Base-by-base conservation (phyloP, 1,140 invertebrate species). In the Euura saliciscinereae region DNA sequence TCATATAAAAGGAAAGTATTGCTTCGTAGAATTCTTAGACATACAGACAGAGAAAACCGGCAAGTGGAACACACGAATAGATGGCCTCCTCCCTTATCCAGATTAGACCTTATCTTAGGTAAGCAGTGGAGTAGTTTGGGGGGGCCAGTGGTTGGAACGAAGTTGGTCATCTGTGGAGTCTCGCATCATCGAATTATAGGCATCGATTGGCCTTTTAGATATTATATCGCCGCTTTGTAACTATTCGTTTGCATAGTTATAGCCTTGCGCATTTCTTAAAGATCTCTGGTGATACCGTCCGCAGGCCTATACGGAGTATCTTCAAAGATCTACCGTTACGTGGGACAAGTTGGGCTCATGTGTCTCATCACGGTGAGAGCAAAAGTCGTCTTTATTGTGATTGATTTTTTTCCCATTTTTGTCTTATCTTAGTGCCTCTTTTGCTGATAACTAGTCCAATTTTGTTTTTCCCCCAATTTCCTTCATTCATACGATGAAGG, bases 91-190 rank as follows among this genome's bases (percentile, higher is more conserved):
- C 51, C 51, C 51, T 59, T 59, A 59, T 59, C 51, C 51, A 59
- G 51, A 59, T 59, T 59, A 59, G 51, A n/a, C 51, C 51, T 59
- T 59, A 59, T 59, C 51, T 59, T 59, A n/a, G 51, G 51, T 59
- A 59, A 59, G 13, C 51, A 59, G 51, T n/a, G 51, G 51, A 59
- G 51, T n/a, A 59, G 51, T 59, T 59, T 28, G 28, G 28, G 28
- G n/a, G 51, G 51, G 51, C 10, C 51, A 59, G 51, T 59, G 51
- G 51, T 59, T 59, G 51, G 13, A 59, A 59, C 51, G 10, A 4
- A 59, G 51, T n/a, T 59, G 51, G 51, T 59, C 51, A 59, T 59
- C 51, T 28, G 51, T 8, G 8, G 51, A 8, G 8, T 59, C 51
- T 59, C 51, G 51, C 51, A 59, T n/a, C 51, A 4, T 59, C 51